Conservation (phyloP, 2,797 vertebrate genomes). For the Tamandua tetradactyla region DNA sequence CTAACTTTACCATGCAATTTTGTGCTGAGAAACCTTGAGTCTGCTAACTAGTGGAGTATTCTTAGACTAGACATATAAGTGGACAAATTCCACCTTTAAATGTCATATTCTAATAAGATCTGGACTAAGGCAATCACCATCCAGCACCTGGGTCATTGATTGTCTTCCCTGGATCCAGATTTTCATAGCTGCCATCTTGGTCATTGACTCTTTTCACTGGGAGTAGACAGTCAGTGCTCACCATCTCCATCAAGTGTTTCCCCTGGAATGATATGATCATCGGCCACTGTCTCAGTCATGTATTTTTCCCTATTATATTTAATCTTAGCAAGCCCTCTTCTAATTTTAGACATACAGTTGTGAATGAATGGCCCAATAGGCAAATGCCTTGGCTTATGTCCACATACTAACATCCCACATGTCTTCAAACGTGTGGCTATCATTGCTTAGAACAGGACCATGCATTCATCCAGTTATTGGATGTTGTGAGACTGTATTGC, state of each 20-base stretch:
- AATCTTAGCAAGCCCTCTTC: neutral
- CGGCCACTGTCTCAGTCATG: accelerated
- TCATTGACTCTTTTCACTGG: neutral
- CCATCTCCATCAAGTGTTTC: accelerated
- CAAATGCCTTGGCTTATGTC: neutral
- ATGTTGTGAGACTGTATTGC: neutral
- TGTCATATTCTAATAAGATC: neutral
- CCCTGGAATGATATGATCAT: neutral
- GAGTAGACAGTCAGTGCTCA: neutral
- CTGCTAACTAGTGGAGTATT: too few relatives aligned
- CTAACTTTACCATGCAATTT: neutral
- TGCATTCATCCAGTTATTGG: too few relatives aligned
- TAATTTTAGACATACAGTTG: neutral
- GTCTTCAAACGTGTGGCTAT: neutral
- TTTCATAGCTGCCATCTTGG: neutral
- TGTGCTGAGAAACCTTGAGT: neutral
- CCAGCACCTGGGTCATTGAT: neutral
- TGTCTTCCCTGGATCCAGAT: neutral
- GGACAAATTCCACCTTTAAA: neutral
- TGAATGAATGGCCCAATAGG: neutral
- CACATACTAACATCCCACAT: accelerated
- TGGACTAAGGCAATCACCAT: neutral
- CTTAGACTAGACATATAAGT: neutral
- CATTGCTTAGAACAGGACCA: neutral
- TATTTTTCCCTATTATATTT: neutral